Evolutionary conservation across 2,797 vertebrate species (phyloP).

Genomic region (Phyllotis vaccarum): DNA sequence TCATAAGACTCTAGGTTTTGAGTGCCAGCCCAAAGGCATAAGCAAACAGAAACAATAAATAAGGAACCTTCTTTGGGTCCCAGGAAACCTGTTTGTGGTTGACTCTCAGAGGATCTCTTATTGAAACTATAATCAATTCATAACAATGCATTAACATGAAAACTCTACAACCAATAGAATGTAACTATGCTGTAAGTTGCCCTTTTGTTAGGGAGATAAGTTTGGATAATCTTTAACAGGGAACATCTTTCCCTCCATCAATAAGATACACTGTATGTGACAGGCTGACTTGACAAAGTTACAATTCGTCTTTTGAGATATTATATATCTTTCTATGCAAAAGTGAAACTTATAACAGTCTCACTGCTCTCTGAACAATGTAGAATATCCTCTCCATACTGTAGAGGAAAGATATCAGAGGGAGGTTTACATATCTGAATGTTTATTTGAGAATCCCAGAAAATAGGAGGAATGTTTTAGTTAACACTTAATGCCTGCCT

Average conservation of each 20-base stretch:
- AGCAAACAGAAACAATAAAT: not conserved
- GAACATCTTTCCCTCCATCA: not conserved
- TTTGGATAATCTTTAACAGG: not conserved
- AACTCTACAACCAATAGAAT: not conserved
- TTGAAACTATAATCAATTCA: not conserved
- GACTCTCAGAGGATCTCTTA: not conserved
- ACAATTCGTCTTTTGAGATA: slow-evolving; percentile 7
- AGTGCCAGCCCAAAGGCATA: not conserved
- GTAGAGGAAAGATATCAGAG: not conserved
- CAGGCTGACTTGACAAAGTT: slow-evolving; percentile 17
- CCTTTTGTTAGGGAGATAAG: not conserved
- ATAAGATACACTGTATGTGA: not conserved
- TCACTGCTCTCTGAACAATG: not conserved
- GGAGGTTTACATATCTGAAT: not conserved
- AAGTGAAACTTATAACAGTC: not conserved
- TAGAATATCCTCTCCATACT: not conserved
- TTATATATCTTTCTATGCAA: not conserved
- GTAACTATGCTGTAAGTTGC: not conserved
- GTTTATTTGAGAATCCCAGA: not conserved
- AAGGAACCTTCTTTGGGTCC: not conserved
- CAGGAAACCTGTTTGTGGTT: not conserved
- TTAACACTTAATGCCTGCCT: not conserved
- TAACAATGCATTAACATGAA: not conserved
- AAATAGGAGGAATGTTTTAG: not conserved
- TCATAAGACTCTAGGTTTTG: not conserved